Base-by-base conservation (phyloP, 2,888 invertebrate species). In the Drosophila mulleri region DNA sequence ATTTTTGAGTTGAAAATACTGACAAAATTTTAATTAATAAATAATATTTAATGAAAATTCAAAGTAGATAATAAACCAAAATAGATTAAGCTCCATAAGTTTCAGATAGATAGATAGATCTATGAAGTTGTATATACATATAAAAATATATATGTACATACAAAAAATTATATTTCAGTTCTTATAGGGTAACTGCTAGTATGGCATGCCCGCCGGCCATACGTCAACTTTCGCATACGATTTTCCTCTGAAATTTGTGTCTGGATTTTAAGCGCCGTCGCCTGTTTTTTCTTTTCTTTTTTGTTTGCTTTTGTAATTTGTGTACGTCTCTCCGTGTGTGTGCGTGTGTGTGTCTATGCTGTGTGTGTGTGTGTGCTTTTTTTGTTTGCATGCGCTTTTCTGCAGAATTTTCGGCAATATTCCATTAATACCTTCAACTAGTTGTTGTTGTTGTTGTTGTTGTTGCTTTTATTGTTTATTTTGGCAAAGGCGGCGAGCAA, bases 401-500 rank as follows among this genome's bases (percentile, higher is more conserved):
- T 83, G 75, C 75, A 69, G 81, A 83, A 89, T 88, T 87, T 89
- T 87, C 89, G 82, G 73, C 88, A 82, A 89, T 87, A 87, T 85
- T 89, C 89, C 85, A 85, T 88, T 89, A 89, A 89, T 84, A 82
- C 77, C 75, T 76, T 57, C 16, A 11, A 12, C 60, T 42, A 20
- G 62, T 67, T 57, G n/a, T 42, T 52, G n/a, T 23, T 23, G 20
- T 42, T 52, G n/a, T 23, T 23, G 20, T 23, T 23, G 20, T 53
- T 18, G 39, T 16, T 45, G 37, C 29, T 45, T 45, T 65, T 68
- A 50, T 39, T 83, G 74, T 84, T 88, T 89, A 84, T 72, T 81
- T 81, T 72, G 66, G 41, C 83, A 67, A 67, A 72, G 81, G 56
- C 47, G 42, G 6, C 48, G 44, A 44, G 39, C 60, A 62, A 62